A percentile compares a stretch with the other conserved stretches of the same genome.
phyloP scores from a whole-genome alignment of 2,888 invertebrate genomes.

The Hirtodrosophila alboralis region DNA sequence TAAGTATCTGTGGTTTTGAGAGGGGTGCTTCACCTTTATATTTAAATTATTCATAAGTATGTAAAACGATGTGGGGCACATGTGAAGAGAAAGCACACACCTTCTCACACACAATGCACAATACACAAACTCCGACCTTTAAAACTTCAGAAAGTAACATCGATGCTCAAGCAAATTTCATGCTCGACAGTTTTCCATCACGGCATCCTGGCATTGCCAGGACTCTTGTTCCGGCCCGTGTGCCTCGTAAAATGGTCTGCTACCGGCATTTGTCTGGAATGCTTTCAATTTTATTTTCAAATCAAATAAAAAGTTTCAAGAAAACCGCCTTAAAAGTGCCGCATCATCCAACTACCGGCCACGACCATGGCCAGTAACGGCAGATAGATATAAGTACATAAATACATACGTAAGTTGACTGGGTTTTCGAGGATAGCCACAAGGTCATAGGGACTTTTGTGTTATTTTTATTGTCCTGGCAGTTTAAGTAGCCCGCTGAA shows the following conservation, averaged over 20 bases:
- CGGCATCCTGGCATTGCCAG: not conserved
- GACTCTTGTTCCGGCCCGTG: no score
- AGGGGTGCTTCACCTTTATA: slow-evolving; percentile 2
- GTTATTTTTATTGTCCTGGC: slow-evolving; percentile 45
- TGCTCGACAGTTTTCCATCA: slow-evolving; percentile 50
- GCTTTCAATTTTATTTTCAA: slow-evolving; percentile 62
- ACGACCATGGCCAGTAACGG: no score
- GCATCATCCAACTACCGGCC: slow-evolving; percentile 40
- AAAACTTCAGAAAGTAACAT: slow-evolving; percentile 41
- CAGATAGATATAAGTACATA: slow-evolving; percentile 3
- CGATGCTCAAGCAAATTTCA: slow-evolving; percentile 51
- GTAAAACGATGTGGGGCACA: slow-evolving; percentile 57
- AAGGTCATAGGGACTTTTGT: slow-evolving; percentile 64
- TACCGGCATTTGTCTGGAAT: slow-evolving; percentile 50
- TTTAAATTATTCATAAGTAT: slow-evolving; percentile 70
- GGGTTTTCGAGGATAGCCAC: slow-evolving; percentile 28
- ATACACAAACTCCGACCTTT: slow-evolving; percentile 12
- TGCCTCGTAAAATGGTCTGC: slow-evolving; percentile 11
- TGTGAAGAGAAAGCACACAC: slow-evolving; percentile 19
- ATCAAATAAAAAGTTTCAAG: slow-evolving; percentile 69
- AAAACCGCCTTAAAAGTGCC: slow-evolving; percentile 41
- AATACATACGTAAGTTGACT: slow-evolving; percentile 5
- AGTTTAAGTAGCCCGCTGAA: slow-evolving; percentile 46
- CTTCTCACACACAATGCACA: slow-evolving; percentile 3
- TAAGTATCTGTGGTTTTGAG: not conserved